A percentile compares a stretch with the other conserved stretches of the same genome.
Conservation (phyloP, 1,140 invertebrate species). For the Lordiphosa collinella region DNA sequence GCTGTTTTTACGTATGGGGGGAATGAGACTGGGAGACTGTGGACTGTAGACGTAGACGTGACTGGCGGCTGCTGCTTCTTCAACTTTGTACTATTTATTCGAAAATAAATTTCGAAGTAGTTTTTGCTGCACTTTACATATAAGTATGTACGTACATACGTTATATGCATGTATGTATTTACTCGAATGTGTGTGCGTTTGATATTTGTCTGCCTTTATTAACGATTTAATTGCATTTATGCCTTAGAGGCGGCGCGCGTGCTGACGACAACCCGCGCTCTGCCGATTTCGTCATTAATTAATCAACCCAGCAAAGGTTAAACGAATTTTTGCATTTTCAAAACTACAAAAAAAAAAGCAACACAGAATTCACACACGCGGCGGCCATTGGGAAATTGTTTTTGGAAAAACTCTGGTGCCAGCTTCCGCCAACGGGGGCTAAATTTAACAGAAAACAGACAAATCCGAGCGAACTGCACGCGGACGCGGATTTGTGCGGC, state of each 20-base stretch:
- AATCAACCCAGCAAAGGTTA: slow-evolving; percentile 68
- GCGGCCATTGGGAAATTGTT: slow-evolving; percentile 14
- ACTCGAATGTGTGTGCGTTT: slow-evolving; percentile 21
- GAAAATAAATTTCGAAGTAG: slow-evolving; percentile 77
- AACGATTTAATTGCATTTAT: slow-evolving; percentile 75
- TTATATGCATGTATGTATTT: slow-evolving; percentile 2
- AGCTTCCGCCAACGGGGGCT: slow-evolving; percentile 42
- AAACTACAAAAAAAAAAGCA: slow-evolving; percentile 6
- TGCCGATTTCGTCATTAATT: slow-evolving; percentile 68
- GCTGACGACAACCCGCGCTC: slow-evolving; percentile 54
- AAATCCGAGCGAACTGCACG: slow-evolving; percentile 44
- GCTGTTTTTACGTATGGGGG: slow-evolving; percentile 59
- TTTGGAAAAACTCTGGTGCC: slow-evolving; percentile 44
- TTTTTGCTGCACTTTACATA: slow-evolving; percentile 64
- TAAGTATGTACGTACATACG: slow-evolving; percentile 8
- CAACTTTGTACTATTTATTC: slow-evolving; percentile 76
- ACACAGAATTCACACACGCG: slow-evolving; percentile 26
- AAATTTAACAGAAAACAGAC: slow-evolving; percentile 49
- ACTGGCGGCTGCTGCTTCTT: slow-evolving; percentile 54
- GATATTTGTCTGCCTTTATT: slow-evolving; percentile 71
- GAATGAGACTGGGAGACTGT: slow-evolving; percentile 27
- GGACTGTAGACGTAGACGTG: slow-evolving; percentile 11
- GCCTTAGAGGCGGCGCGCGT: slow-evolving; percentile 53
- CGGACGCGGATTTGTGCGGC: slow-evolving; percentile 36
- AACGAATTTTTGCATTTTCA: slow-evolving; percentile 44